Percentiles rank a stretch among this genome's conserved stretches.
These are phyloP conservation scores for Tragelaphus buxtoni DNA, from an alignment of 2,113 vertebrate species.

Conservation along the genomic window DNA sequence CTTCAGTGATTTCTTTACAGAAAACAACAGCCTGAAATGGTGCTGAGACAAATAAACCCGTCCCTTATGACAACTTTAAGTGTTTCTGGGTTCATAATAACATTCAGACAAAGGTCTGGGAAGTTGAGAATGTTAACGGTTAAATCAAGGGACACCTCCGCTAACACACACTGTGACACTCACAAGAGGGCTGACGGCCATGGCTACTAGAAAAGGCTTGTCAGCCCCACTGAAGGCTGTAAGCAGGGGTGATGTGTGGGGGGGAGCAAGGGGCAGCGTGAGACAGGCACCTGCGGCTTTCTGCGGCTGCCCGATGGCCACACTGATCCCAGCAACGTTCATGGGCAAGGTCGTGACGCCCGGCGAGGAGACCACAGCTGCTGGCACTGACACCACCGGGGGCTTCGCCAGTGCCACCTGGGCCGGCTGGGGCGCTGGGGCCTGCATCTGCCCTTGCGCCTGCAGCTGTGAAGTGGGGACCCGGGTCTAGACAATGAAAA, in stretches of 20 bases:
- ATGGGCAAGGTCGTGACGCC: slow-evolving; percentile 87
- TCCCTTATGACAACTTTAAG: accelerated
- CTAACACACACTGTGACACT: accelerated
- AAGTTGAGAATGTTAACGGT: not conserved
- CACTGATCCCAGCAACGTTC: slow-evolving; percentile 85
- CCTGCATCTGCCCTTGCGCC: slow-evolving; percentile 82
- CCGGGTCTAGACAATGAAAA: slow-evolving; percentile 58
- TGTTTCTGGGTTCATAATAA: not conserved
- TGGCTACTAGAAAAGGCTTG: not conserved
- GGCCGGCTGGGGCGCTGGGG: slow-evolving; percentile 81
- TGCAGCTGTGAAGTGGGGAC: slow-evolving; percentile 81
- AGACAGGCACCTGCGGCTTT: slow-evolving; percentile 81
- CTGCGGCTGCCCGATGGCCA: slow-evolving; percentile 86
- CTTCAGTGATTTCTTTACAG: not conserved
- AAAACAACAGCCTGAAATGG: accelerated
- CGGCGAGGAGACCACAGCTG: slow-evolving; percentile 86
- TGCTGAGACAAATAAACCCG: not conserved
- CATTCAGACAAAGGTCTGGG: not conserved
- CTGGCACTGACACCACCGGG: slow-evolving; percentile 86
- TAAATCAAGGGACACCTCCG: accelerated
- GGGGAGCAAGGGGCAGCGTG: not conserved
- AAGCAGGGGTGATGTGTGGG: accelerated
- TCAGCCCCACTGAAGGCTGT: not conserved
- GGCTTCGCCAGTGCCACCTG: slow-evolving; percentile 92
- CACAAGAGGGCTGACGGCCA: accelerated